phyloP scores from a whole-genome alignment of 2,113 vertebrate genomes.

The Catharus minimus region DNA sequence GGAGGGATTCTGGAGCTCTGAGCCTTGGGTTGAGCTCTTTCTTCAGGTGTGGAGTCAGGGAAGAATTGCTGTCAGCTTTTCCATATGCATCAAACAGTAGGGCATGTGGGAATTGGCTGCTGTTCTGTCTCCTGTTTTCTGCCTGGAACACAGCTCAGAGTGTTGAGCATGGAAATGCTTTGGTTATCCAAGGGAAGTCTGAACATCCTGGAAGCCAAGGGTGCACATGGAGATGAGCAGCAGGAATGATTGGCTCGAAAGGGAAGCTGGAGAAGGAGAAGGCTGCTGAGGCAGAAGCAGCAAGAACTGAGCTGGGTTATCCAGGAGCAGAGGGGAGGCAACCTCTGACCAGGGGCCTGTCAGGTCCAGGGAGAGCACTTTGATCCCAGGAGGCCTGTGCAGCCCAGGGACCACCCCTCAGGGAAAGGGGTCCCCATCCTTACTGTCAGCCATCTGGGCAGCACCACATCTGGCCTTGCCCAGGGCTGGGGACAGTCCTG shows the following conservation, averaged over 20 bases:
- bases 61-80: neutral
- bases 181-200: neutral
- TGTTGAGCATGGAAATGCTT: neutral
- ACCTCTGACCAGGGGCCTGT: neutral
- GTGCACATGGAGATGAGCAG: neutral
- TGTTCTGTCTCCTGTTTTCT: neutral
- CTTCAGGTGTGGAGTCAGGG: neutral
- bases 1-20: neutral
- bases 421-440: neutral
- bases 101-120: neutral
- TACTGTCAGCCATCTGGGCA: neutral
- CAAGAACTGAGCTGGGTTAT: neutral
- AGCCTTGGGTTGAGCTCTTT: neutral
- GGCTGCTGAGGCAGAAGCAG: neutral
- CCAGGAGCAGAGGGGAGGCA: neutral
- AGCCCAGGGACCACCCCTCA: neutral
- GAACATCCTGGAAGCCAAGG: neutral
- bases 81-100: neutral
- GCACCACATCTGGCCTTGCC: neutral
- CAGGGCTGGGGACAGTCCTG: neutral
- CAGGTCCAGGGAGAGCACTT: too few relatives aligned
- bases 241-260: neutral
- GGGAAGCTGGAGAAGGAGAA: neutral
- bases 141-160: neutral
- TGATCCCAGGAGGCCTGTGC: neutral